Percentiles rank a stretch among this genome's conserved stretches.
phyloP scores from a whole-genome alignment of 2,113 vertebrate genomes.

The Podarcis muralis region DNA sequence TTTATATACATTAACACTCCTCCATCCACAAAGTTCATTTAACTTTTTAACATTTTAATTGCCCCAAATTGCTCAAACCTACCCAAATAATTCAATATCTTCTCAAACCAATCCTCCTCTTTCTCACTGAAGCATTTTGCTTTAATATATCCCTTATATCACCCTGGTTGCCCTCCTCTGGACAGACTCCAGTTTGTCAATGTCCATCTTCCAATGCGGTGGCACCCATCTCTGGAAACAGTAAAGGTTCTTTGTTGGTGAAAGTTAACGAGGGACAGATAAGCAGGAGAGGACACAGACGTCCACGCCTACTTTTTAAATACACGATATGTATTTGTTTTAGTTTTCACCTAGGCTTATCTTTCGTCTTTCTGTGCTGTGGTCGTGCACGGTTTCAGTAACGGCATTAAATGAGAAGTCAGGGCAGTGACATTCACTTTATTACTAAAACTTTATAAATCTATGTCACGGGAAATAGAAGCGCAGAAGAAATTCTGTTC shows the following conservation, averaged over 20 bases:
- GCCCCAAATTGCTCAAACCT: too few species aligned
- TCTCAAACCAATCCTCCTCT: too few species aligned
- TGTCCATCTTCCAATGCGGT: not conserved
- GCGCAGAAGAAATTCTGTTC: not conserved
- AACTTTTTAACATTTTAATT: too few species aligned
- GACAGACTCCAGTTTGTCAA: not conserved
- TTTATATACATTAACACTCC: too few species aligned
- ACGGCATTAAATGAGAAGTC: conserved; percentile 33
- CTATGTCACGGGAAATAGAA: not conserved
- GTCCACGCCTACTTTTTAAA: conserved; percentile 59
- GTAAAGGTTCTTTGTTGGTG: conserved; percentile 57
- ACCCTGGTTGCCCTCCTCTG: not conserved
- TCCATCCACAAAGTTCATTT: too few species aligned
- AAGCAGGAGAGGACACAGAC: conserved; percentile 56
- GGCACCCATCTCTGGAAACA: not conserved
- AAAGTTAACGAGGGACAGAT: conserved; percentile 62
- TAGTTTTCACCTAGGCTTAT: conserved; percentile 33
- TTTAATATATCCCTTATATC: too few species aligned
- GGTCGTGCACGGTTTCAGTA: conserved; percentile 50
- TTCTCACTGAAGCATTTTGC: too few species aligned
- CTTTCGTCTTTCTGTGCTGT: conserved; percentile 55
- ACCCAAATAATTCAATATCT: too few species aligned
- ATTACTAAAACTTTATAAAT: not conserved
- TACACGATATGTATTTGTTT: conserved; percentile 50
- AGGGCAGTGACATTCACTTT: not conserved